phyloP scores from a whole-genome alignment of 23 tunicate species.

The Diplosoma virens region DNA sequence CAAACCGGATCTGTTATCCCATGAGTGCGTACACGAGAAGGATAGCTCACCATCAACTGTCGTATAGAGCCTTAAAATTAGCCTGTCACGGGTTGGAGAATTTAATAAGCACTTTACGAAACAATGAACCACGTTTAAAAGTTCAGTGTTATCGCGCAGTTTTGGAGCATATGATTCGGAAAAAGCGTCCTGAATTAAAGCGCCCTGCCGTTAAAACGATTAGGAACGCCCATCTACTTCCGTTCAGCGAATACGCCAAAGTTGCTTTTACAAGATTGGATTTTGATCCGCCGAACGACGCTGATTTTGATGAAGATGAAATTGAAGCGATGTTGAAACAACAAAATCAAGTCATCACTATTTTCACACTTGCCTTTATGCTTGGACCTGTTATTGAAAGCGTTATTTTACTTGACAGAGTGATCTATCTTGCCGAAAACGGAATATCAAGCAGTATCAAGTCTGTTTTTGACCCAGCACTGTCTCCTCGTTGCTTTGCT shows the following conservation, averaged over 20 bases:
- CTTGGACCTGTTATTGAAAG: conserved; percentile 74
- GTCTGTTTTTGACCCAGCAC: conserved; percentile 12
- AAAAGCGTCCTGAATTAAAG: conserved; percentile 44
- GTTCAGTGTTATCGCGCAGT: conserved; percentile 80
- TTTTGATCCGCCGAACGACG: conserved; percentile 7
- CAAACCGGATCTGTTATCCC: conserved; percentile 34
- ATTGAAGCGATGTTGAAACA: conserved; percentile 32
- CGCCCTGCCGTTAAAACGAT: conserved; percentile 60
- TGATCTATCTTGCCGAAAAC: conserved; percentile 58
- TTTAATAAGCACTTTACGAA: conserved; percentile 14
- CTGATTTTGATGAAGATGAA: background rate
- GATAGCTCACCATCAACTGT: conserved; percentile 22
- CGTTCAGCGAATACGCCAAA: conserved; percentile 46
- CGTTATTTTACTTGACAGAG: conserved; percentile 69
- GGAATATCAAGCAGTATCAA: conserved; percentile 17
- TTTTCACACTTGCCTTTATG: conserved; percentile 44
- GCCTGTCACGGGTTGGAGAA: conserved; percentile 72
- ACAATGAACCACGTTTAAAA: conserved; percentile 27
- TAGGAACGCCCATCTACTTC: conserved; percentile 42
- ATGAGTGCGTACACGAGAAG: conserved; percentile 48
- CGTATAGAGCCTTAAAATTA: conserved; percentile 39
- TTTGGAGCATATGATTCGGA: conserved; percentile 47
- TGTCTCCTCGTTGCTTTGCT: conserved; percentile 29
- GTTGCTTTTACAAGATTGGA: conserved; percentile 43
- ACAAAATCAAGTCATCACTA: conserved; percentile 51